phyloP scores from a whole-genome alignment of 2,113 vertebrate genomes.

The Baryphthengus martii region DNA sequence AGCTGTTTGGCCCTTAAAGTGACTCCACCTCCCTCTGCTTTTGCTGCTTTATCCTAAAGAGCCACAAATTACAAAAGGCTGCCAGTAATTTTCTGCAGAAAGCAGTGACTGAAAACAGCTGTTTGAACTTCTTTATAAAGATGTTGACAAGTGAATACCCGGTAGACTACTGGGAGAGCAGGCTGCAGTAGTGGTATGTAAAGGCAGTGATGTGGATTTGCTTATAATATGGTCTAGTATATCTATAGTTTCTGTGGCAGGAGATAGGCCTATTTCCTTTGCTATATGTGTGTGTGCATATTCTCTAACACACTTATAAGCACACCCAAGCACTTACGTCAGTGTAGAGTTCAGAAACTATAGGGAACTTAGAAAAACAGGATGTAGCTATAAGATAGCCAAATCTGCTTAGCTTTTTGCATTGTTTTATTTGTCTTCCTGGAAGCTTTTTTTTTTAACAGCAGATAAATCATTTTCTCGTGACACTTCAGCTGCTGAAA shows the following conservation, averaged over 20 bases:
- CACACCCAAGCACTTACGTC: not conserved
- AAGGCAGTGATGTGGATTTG: not conserved
- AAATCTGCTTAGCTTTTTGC: not conserved
- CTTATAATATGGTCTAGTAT: not conserved
- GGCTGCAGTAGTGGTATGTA: not conserved
- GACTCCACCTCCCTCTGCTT: not conserved
- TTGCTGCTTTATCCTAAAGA: not conserved
- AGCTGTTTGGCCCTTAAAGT: not conserved
- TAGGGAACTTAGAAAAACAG: not conserved
- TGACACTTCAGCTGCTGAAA: constrained; percentile 5
- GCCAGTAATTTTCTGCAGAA: not conserved
- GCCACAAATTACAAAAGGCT: not conserved
- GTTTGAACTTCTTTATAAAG: not conserved
- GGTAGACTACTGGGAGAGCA: not conserved
- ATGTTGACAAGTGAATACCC: not conserved
- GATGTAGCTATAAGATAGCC: not conserved
- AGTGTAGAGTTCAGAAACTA: not conserved
- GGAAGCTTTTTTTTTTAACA: constrained; percentile 23
- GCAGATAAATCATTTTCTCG: not conserved
- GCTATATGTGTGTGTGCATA: rapidly evolving
- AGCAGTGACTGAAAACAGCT: not conserved
- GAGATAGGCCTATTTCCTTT: not conserved
- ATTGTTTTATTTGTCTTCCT: not conserved
- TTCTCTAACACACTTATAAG: not conserved
- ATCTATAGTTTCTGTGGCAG: not conserved